Base-by-base conservation (phyloP, 2,888 invertebrate genomes). In the Abrostola triplasia region DNA sequence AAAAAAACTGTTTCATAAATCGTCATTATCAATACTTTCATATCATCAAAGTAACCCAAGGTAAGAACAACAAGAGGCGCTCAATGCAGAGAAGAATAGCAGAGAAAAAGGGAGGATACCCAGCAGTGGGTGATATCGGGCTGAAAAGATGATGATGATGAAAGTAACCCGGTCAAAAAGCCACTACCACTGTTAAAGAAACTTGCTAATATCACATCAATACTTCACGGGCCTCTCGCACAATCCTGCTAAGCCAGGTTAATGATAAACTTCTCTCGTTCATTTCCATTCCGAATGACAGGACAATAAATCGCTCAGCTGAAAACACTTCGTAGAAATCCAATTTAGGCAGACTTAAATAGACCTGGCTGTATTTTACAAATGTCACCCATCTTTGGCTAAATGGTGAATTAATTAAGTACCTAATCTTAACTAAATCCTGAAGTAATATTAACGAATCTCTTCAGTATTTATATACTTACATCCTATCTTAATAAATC, bases 391-490 rank as follows among this genome's bases (percentile, higher is more conserved):
- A 38, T 44, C 63, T 59, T 53, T 49, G 44, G 36, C 35, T 54
- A 35, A 70, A 51, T 40, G 36, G 42, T 67, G 56, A 58, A 67
- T 73, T 56, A 64, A 64, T 54, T 51, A 59, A 57, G 12, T 13
- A 40, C 5, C 44, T 64, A 56, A 44, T 1, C 49, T 36, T 71
- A 54, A 5, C 41, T 35, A 51, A 44, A 35, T 13, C 35, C 36
- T 54, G 40, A 11, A 38, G 35, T 8, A 36, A 36, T 36, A 44
- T 44, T 48, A 5, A 53, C 47, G 50, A 35, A 24, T 63, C 50
- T 37, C 24, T 47, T 24, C 13, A 13, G 44, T 47, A 47, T 47
- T 9, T 24, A 47, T 9, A 13, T 13, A 44, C 9, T 24, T 13
- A 47, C 13, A 47, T 47, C 13, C 24, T 8, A 24, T 24, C 24